A percentile compares a stretch with the other conserved stretches of the same genome.
Conservation (phyloP, 2,113 vertebrate genomes). For the western clawed frog (Xenopus tropicalis) region DNA sequence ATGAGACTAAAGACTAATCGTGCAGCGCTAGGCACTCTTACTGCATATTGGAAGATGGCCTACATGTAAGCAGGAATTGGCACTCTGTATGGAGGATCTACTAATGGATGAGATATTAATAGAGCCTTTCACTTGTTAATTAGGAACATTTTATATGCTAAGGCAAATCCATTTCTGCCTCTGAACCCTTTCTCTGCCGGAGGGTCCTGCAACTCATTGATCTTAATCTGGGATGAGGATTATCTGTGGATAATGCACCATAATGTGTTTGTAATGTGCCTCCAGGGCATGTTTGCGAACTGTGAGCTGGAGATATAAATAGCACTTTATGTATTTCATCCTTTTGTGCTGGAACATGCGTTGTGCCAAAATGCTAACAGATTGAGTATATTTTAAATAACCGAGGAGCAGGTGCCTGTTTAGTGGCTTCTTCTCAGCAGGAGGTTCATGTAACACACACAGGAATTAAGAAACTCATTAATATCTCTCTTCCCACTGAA, state of each 20-base stretch:
- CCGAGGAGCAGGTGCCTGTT: conserved; percentile 35
- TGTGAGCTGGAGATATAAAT: conserved; percentile 39
- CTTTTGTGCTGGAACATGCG: conserved; percentile 23
- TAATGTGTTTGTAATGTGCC: conserved; percentile 43
- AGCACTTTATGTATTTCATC: conserved; percentile 38
- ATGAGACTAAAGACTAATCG: no score
- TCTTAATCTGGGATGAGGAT: conserved; percentile 24
- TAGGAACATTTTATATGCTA: conserved; percentile 24
- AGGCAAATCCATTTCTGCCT: conserved; percentile 2
- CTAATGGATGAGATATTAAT: conserved; percentile 38
- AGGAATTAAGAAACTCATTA: conserved; percentile 20
- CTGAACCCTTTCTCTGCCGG: conserved; percentile 27
- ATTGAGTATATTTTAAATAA: conserved; percentile 43
- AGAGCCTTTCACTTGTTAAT: conserved; percentile 33
- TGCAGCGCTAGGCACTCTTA: neutral
- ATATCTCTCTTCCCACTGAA: conserved; percentile 19
- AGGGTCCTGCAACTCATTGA: conserved; percentile 32
- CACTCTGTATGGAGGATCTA: conserved; percentile 21
- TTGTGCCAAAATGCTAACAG: conserved; percentile 37
- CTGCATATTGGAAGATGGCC: conserved; percentile 18
- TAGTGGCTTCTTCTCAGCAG: conserved; percentile 37
- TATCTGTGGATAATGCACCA: conserved; percentile 40
- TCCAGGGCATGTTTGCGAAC: conserved; percentile 35
- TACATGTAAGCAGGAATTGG: conserved; percentile 21
- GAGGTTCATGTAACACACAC: conserved; percentile 39